Evolutionary conservation across 2,113 vertebrate genomes (phyloP).

Genomic region (Montifringilla adamsi): DNA sequence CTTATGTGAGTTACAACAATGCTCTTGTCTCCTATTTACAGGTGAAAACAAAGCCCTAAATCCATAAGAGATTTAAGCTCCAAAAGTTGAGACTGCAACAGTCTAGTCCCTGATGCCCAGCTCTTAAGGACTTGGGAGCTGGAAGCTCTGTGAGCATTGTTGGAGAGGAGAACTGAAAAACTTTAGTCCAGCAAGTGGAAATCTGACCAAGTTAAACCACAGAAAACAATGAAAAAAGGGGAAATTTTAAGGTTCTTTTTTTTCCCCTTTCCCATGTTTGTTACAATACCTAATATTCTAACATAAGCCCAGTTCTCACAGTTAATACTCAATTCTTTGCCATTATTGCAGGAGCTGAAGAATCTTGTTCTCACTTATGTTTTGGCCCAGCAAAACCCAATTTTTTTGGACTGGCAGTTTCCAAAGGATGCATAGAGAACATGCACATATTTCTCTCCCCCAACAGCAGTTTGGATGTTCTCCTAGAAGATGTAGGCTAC

Average conservation of each 20-base stretch:
- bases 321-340: neutral
- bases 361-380: neutral
- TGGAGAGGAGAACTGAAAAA: neutral
- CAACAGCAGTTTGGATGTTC: neutral
- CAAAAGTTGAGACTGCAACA: neutral
- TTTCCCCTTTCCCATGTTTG: rapidly evolving
- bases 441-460: neutral
- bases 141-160: neutral
- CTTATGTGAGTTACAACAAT: neutral
- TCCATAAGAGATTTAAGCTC: neutral
- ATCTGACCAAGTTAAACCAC: neutral
- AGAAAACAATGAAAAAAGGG: neutral
- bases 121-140: neutral
- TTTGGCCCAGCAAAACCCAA: neutral
- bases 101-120: neutral
- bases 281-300: neutral
- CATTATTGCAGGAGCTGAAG: neutral
- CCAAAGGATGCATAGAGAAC: neutral
- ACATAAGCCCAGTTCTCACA: neutral
- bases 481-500: neutral
- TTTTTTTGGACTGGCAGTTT: neutral
- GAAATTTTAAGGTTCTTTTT: neutral
- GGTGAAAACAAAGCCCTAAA: neutral
- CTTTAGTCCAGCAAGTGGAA: neutral
- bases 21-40: neutral